These are phyloP conservation scores for Helicoverpa assulta DNA, from an alignment of 2,888 invertebrate genomes.

Conservation along the genomic window DNA sequence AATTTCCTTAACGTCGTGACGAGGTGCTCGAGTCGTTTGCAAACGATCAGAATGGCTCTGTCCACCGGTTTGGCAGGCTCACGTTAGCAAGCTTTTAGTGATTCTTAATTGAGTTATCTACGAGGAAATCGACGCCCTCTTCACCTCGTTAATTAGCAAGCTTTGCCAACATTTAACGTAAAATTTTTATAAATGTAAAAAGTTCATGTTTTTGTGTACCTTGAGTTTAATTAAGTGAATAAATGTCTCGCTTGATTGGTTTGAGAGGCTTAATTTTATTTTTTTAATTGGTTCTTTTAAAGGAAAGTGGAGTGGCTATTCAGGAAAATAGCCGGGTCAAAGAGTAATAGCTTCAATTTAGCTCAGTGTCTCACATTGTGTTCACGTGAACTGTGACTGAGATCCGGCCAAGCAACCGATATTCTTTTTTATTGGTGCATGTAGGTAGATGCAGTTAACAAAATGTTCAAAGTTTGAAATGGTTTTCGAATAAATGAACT, in stretches of 20 bases:
- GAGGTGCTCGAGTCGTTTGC: conserved; percentile 6
- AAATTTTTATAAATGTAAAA: conserved; percentile 17
- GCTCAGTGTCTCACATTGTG: conserved; percentile 2
- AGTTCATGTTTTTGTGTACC: conserved; percentile 32
- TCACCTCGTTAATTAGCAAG: conserved; percentile 44
- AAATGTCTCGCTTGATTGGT: conserved; percentile 45
- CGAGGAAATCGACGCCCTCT: conserved; percentile 43
- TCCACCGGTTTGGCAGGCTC: conserved; percentile 8
- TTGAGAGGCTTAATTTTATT: conserved; percentile 10
- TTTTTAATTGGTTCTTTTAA: conserved; percentile 27
- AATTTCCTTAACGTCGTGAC: background rate
- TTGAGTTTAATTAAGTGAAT: conserved; percentile 52
- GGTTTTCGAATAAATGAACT: background rate
- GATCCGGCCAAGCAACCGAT: background rate
- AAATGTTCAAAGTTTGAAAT: background rate
- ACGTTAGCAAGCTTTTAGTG: conserved; percentile 54
- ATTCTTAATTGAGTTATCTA: conserved; percentile 59
- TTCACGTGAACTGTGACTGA: background rate
- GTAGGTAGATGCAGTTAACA: background rate
- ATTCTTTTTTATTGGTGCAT: background rate
- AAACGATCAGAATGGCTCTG: conserved; percentile 2
- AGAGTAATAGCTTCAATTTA: conserved; percentile 5
- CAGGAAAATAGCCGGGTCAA: background rate
- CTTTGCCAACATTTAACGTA: conserved; percentile 39
- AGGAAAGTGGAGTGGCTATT: conserved; percentile 1